Evolutionary conservation across 2,797 vertebrate species (phyloP).

Genomic region (Euthynnus affinis): DNA sequence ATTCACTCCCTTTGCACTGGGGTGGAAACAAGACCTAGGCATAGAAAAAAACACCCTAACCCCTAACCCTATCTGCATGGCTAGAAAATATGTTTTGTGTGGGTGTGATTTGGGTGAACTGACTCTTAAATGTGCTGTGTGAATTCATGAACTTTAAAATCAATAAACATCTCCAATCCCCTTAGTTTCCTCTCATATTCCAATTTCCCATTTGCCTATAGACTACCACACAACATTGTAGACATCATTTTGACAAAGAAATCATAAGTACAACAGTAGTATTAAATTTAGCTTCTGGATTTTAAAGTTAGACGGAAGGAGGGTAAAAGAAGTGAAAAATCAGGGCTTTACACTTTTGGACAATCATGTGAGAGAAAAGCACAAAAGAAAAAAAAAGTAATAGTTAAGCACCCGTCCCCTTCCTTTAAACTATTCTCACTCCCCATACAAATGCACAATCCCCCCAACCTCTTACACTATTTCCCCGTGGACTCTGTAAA

Average conservation of each 20-base stretch:
- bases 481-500: slow-evolving; percentile 65
- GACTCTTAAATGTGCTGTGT: neutral
- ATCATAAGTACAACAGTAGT: slow-evolving; percentile 9
- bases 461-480: slow-evolving; percentile 49
- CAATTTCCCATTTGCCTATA: neutral
- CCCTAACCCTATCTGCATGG: neutral
- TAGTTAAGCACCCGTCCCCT: slow-evolving; percentile 6
- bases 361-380: slow-evolving; percentile 16
- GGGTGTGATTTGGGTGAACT: neutral
- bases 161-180: neutral
- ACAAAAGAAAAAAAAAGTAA: slow-evolving; percentile 23
- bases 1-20: neutral
- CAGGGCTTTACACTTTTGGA: slow-evolving; percentile 14
- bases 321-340: slow-evolving; percentile 21
- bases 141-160: neutral
- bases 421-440: slow-evolving; percentile 55
- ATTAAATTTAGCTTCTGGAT: slow-evolving; percentile 9
- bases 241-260: neutral
- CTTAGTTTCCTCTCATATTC: neutral
- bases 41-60: neutral
- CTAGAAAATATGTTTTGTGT: neutral
- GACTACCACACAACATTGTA: neutral
- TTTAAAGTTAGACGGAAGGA: slow-evolving; percentile 14
- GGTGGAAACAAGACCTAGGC: neutral
- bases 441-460: slow-evolving; percentile 39